Evolutionary conservation across 2,888 invertebrate species (phyloP).

Genomic region (Trichogramma dendrolimi): DNA sequence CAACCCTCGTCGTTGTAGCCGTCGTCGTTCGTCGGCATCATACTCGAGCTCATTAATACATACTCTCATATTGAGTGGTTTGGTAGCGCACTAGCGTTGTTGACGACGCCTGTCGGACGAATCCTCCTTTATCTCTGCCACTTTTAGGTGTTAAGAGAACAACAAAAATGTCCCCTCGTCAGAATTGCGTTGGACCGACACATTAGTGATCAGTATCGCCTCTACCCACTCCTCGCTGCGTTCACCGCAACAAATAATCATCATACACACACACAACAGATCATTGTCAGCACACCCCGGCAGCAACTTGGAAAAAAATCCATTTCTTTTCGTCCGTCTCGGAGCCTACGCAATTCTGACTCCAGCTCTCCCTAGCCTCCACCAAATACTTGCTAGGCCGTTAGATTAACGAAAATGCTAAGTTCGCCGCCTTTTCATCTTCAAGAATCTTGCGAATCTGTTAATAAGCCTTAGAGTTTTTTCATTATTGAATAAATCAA

Average conservation of each 20-base stretch:
- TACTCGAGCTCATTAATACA: slow-evolving; percentile 44
- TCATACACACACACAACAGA: not conserved
- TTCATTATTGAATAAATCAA: slow-evolving; percentile 20
- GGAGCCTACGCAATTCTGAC: slow-evolving; percentile 50
- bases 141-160: slow-evolving; percentile 25
- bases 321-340: slow-evolving; percentile 34
- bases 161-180: slow-evolving; percentile 42
- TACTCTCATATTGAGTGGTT: slow-evolving; percentile 52
- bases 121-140: slow-evolving; percentile 42
- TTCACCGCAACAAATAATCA: not conserved
- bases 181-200: slow-evolving; percentile 49
- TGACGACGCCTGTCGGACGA: slow-evolving; percentile 43
- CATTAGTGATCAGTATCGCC: slow-evolving; percentile 19
- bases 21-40: slow-evolving; percentile 43
- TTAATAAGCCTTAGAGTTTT: slow-evolving; percentile 23
- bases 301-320: not conserved
- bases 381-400: slow-evolving; percentile 50
- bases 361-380: slow-evolving; percentile 40
- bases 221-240: not conserved
- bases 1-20: slow-evolving; percentile 19
- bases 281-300: not conserved
- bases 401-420: slow-evolving; percentile 40
- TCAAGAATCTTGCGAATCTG: slow-evolving; percentile 24
- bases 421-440: slow-evolving; percentile 40
- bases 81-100: slow-evolving; percentile 42